These are phyloP conservation scores for Phaedon cochleariae DNA, from an alignment of 2,888 invertebrate genomes.

Conservation along the genomic window DNA sequence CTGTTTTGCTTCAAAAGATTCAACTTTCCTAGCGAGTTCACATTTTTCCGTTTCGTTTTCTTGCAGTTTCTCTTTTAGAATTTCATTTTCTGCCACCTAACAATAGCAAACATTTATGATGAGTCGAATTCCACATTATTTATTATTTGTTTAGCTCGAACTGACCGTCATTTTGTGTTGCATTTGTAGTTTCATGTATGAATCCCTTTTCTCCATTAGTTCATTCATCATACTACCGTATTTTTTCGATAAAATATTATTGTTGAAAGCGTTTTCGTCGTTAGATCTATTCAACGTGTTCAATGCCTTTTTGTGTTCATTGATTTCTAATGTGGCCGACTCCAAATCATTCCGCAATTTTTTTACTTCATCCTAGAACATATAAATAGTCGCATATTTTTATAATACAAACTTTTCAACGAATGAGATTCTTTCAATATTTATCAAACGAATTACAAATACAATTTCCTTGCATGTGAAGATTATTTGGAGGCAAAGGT, in stretches of 20 bases:
- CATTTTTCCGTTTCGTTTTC: conserved; percentile 44
- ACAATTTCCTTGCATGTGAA: no score
- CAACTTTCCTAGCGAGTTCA: conserved; percentile 45
- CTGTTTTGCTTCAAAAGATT: conserved; percentile 47
- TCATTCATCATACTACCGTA: conserved; percentile 39
- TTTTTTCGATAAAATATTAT: conserved; percentile 42
- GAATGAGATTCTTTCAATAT: no score
- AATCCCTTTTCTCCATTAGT: conserved; percentile 39
- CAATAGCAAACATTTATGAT: not conserved
- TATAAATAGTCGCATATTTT: no score
- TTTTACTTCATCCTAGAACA: conserved; percentile 44
- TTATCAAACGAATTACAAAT: no score
- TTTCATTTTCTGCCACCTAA: conserved; percentile 47
- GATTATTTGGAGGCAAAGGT: no score
- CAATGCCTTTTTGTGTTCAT: conserved; percentile 35
- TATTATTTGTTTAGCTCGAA: not conserved
- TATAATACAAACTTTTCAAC: no score
- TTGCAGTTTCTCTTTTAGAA: conserved; percentile 45
- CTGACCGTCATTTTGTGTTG: conserved; percentile 45
- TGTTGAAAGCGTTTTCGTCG: conserved; percentile 44
- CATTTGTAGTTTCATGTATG: conserved; percentile 40
- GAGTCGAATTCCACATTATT: not conserved
- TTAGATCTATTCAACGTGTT: conserved; percentile 35
- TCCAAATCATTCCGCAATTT: conserved; percentile 43
- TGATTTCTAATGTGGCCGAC: conserved; percentile 35